Evolutionary conservation across 2,888 invertebrate genomes (phyloP).

Genomic region (Volucella inflata): DNA sequence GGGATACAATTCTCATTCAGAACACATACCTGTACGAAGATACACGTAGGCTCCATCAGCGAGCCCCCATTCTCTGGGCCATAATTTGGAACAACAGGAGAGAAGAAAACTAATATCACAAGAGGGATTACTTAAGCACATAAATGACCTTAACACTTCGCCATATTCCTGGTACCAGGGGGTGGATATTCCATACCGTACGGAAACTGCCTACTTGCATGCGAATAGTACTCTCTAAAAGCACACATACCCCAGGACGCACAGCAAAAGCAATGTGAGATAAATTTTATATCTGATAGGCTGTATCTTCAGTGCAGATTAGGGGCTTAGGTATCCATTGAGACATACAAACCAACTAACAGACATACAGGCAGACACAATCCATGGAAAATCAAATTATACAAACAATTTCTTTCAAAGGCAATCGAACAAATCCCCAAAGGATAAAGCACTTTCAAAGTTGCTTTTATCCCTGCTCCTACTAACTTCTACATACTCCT

Average conservation of each 20-base stretch:
- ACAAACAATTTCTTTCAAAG: conserved; percentile 55
- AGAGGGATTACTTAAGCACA: conserved; percentile 59
- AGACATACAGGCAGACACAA: conserved; percentile 3
- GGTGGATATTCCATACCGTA: neutral
- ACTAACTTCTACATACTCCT: neutral
- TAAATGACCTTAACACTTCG: conserved; percentile 53
- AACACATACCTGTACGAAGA: conserved; percentile 3
- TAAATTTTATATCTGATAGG: conserved; percentile 33
- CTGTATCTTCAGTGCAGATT: conserved; percentile 37
- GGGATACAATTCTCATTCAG: conserved; percentile 50
- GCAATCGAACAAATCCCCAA: conserved; percentile 56
- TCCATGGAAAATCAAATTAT: conserved; percentile 55
- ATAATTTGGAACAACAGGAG: conserved; percentile 15
- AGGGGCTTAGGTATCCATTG: conserved; percentile 28
- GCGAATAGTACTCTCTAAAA: too few relatives aligned
- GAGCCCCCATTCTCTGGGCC: neutral
- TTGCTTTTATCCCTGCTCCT: neutral
- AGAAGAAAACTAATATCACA: conserved; percentile 63
- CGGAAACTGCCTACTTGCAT: too few relatives aligned
- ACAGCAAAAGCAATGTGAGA: conserved; percentile 16
- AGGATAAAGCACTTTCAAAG: conserved; percentile 54
- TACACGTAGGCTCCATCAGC: neutral
- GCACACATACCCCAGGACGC: too few relatives aligned
- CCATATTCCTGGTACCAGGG: conserved; percentile 18
- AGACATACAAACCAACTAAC: neutral